phyloP scores from a whole-genome alignment of 2,113 vertebrate species.

The Carassius auratus region DNA sequence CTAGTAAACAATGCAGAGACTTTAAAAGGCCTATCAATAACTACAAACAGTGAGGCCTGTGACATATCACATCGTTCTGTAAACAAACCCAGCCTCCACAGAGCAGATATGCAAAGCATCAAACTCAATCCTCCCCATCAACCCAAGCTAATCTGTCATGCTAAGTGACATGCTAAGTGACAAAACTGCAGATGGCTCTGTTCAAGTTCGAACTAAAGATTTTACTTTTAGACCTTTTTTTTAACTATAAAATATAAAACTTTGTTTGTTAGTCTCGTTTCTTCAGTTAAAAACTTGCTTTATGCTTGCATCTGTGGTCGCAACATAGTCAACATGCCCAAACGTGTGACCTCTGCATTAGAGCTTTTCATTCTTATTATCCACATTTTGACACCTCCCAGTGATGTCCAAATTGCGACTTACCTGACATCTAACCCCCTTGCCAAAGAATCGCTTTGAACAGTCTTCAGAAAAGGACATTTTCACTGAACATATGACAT shows the following conservation, averaged over 20 bases:
- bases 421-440: background rate
- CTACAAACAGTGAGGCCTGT: conserved; percentile 26
- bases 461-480: background rate
- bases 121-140: background rate
- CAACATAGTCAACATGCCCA: conserved; percentile 53
- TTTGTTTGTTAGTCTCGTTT: background rate
- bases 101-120: conserved; percentile 24
- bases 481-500: background rate
- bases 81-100: conserved; percentile 47
- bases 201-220: too few species aligned
- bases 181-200: background rate
- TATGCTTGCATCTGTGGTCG: conserved; percentile 36
- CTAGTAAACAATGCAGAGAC: conserved; percentile 49
- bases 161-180: background rate
- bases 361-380: conserved; percentile 61
- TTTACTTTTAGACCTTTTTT: background rate
- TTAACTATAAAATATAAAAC: background rate
- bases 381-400: conserved; percentile 41
- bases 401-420: conserved; percentile 12
- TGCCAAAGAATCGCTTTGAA: too few species aligned
- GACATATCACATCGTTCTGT: conserved; percentile 15
- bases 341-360: conserved; percentile 55
- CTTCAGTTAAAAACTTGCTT: conserved; percentile 39
- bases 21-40: conserved; percentile 52
- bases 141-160: background rate